Evolutionary conservation across 2,888 invertebrate genomes (phyloP).

Genomic region (Drosophila prostipennis): DNA sequence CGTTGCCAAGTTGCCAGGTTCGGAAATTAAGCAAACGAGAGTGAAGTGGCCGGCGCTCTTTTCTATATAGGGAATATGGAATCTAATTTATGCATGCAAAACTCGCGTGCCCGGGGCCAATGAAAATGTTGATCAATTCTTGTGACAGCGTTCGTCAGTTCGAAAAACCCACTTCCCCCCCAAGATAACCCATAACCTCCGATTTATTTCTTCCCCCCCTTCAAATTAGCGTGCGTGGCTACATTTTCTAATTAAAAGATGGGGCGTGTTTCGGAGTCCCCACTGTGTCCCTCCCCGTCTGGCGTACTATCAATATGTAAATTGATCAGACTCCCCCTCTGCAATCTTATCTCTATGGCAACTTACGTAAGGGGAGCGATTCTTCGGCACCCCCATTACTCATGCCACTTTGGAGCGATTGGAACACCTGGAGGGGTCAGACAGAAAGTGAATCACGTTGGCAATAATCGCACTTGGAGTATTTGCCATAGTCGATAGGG

Average conservation of each 20-base stretch:
- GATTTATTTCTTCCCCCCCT: constrained; percentile 16
- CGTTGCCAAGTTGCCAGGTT: constrained; percentile 58
- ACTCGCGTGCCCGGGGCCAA: constrained; percentile 64
- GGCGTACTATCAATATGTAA: constrained; percentile 45
- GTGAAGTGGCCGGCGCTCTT: constrained; percentile 44
- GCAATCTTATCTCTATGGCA: constrained; percentile 53
- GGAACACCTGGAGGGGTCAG: constrained; percentile 45
- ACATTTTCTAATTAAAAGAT: constrained; percentile 67
- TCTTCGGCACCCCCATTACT: constrained; percentile 27
- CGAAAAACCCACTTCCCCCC: background rate
- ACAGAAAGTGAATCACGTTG: constrained; percentile 45
- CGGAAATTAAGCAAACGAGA: constrained; percentile 33
- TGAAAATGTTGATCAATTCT: constrained; percentile 67
- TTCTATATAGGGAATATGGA: constrained; percentile 38
- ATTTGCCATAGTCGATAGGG: constrained; percentile 20
- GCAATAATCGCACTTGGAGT: constrained; percentile 26
- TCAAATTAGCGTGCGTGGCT: constrained; percentile 59
- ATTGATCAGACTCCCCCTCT: constrained; percentile 16
- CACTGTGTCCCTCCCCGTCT: constrained; percentile 5
- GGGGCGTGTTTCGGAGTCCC: constrained; percentile 53
- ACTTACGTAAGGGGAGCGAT: constrained; percentile 39
- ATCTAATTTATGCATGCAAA: constrained; percentile 37
- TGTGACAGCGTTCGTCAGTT: constrained; percentile 51
- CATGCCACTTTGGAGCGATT: background rate
- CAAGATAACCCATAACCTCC: background rate